These are phyloP conservation scores for Pecten maximus DNA, from an alignment of 2,888 invertebrate species.

Conservation along the genomic window DNA sequence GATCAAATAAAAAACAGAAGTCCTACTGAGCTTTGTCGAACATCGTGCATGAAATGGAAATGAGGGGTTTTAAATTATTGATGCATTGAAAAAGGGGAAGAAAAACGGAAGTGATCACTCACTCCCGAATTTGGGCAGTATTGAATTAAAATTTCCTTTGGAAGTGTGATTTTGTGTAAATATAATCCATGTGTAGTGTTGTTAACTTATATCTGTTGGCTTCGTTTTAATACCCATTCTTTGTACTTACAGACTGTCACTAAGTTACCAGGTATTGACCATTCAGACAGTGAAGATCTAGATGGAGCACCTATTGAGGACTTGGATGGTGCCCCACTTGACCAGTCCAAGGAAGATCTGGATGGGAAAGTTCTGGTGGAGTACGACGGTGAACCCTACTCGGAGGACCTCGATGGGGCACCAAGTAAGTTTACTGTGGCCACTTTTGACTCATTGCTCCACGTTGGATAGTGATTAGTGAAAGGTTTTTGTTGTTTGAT, in stretches of 20 bases:
- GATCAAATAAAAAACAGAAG: too few relatives aligned
- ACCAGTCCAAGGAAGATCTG: slow-evolving; percentile 47
- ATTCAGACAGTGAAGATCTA: slow-evolving; percentile 61
- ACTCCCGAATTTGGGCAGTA: too few relatives aligned
- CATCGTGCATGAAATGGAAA: too few relatives aligned
- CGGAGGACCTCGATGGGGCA: slow-evolving; percentile 88
- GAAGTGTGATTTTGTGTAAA: too few relatives aligned
- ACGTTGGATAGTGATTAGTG: too few relatives aligned
- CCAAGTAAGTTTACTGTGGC: slow-evolving; percentile 84
- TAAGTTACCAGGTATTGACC: background rate
- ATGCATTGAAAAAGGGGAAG: background rate
- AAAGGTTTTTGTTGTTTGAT: too few relatives aligned
- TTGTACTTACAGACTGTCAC: background rate
- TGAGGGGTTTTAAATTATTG: too few relatives aligned
- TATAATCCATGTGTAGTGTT: too few relatives aligned
- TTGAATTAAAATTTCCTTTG: too few relatives aligned
- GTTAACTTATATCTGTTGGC: too few relatives aligned
- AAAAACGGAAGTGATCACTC: background rate
- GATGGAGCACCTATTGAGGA: slow-evolving; percentile 80
- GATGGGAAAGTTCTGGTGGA: slow-evolving; percentile 59
- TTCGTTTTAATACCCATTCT: background rate
- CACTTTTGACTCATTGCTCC: too few relatives aligned
- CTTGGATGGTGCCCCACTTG: slow-evolving; percentile 76
- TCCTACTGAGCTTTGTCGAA: too few relatives aligned
- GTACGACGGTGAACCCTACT: slow-evolving; percentile 79